Conservation (phyloP, 2,797 vertebrate species). For the Rhinogobio ventralis region DNA sequence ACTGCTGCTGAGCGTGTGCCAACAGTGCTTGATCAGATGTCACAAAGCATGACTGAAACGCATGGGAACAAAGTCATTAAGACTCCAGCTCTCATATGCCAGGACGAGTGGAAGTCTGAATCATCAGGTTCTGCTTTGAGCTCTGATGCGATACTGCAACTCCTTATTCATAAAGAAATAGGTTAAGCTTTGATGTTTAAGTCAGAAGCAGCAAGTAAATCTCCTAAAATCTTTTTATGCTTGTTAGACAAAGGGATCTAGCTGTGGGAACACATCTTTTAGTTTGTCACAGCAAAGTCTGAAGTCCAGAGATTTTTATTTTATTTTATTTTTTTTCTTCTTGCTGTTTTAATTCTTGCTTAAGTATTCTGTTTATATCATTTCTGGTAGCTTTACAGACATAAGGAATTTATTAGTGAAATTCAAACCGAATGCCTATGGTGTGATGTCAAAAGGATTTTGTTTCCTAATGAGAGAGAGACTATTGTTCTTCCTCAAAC, state of each 20-base stretch:
- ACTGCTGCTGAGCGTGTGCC: conserved; percentile 53
- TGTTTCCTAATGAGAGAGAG: conserved; percentile 26
- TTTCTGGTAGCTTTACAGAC: conserved; percentile 37
- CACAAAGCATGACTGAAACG: conserved; percentile 49
- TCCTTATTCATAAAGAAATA: conserved; percentile 78
- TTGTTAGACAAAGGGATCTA: conserved; percentile 74
- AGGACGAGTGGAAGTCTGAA: conserved; percentile 66
- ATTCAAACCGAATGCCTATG: conserved; percentile 22
- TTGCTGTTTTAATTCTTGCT: conserved; percentile 38
- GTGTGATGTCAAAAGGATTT: conserved; percentile 40
- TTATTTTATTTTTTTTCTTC: not conserved
- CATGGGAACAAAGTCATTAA: conserved; percentile 58
- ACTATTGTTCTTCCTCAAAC: conserved; percentile 23
- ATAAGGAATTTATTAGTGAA: conserved; percentile 20
- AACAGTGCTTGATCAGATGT: conserved; percentile 61
- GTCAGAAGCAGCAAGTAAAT: conserved; percentile 74
- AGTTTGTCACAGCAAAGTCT: conserved; percentile 65
- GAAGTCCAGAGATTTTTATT: conserved; percentile 57
- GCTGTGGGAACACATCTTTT: conserved; percentile 69
- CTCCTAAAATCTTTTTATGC: conserved; percentile 74
- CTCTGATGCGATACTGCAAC: conserved; percentile 61
- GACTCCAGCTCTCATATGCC: conserved; percentile 57
- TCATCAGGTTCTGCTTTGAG: conserved; percentile 71
- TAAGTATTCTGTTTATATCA: conserved; percentile 48
- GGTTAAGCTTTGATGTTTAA: conserved; percentile 81